Evolutionary conservation across 2,888 invertebrate species (phyloP).

Genomic region (Cloeon dipterum): DNA sequence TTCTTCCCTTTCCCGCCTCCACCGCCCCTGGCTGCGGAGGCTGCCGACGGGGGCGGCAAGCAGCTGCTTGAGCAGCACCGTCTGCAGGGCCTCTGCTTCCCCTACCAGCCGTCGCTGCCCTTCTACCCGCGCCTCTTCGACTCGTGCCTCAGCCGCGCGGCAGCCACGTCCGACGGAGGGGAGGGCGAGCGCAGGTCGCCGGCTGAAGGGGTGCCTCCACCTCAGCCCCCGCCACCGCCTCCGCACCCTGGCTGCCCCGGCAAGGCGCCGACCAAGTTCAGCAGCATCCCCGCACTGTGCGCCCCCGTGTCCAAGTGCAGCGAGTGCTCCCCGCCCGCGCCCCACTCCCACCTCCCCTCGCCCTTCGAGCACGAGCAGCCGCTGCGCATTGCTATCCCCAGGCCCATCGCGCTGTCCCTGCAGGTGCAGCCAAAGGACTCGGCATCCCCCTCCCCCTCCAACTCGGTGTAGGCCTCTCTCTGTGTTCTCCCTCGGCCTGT

Average conservation of each 20-base stretch:
- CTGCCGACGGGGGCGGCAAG: not conserved
- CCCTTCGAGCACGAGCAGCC: too few species aligned
- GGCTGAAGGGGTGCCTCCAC: not conserved
- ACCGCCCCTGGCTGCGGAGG: not conserved
- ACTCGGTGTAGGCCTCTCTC: too few species aligned
- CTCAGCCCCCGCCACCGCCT: not conserved
- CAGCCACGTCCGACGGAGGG: not conserved
- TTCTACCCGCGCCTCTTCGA: not conserved
- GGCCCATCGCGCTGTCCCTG: too few species aligned
- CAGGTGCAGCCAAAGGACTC: too few species aligned
- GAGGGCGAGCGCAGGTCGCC: not conserved
- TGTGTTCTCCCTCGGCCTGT: too few species aligned
- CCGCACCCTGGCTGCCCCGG: not conserved
- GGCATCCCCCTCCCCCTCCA: too few species aligned
- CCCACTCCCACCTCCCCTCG: too few species aligned
- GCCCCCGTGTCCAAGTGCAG: not conserved
- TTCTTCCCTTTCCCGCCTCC: not conserved
- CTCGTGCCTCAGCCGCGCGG: too few species aligned
- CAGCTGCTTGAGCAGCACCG: not conserved
- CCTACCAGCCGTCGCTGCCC: not conserved
- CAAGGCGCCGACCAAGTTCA: not conserved
- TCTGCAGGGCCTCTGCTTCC: too few species aligned
- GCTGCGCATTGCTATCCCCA: too few species aligned
- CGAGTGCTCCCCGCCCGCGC: not conserved
- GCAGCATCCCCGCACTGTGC: not conserved